Base-by-base conservation (phyloP, 2,888 invertebrate species). In the Malthinus seriepunctatus region DNA sequence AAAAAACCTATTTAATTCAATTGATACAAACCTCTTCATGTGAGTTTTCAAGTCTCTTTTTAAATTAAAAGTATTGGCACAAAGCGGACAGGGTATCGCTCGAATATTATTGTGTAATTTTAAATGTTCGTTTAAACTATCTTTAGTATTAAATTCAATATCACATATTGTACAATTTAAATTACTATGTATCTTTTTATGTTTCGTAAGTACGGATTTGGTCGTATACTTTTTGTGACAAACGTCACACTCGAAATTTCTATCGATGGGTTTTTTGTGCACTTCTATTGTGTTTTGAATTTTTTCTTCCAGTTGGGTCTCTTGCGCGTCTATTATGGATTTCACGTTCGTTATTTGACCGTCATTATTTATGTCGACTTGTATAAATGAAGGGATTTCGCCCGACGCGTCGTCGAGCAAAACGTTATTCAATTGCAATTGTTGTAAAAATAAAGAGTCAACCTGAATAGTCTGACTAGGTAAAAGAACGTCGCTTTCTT, bases 31-130 rank as follows among this genome's bases (percentile, higher is more conserved):
- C 70, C 86, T 79, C 72, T 80, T 80, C 48, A 86, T 78, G 70
- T 88, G 87, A 0, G 84, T 83, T 63, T 84, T 81, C 7, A 88
- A 75, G 70, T 85, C 84, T 32, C 84, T 83, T 66, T 82, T 83
- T 60, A 82, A 81, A n/a, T 82, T 80, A 69, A 86, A 87, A 8
- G 80, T 80, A 64, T 82, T 81, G n/a, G 80, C 78, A 71, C 88
- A 88, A 61, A 83, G 79, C 1, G 80, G 76, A 71, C 88, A 88
- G 3, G 76, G 73, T 69, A 80, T 82, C 0, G 85, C 84, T 42
- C 83, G 78, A 58, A 83, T 80, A 4, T 82, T 83, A 0, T 80
- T 79, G 73, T 88, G 87, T 59, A 81, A 80, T 51, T 82, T 81
- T 67, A 82, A 78, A 71, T 88, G 88, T 62, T 83, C 81, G 52